A percentile compares a stretch with the other conserved stretches of the same genome.
Evolutionary conservation across 1,140 invertebrate species (phyloP).

Genomic region (Bursaphelenchus mucronatus): DNA sequence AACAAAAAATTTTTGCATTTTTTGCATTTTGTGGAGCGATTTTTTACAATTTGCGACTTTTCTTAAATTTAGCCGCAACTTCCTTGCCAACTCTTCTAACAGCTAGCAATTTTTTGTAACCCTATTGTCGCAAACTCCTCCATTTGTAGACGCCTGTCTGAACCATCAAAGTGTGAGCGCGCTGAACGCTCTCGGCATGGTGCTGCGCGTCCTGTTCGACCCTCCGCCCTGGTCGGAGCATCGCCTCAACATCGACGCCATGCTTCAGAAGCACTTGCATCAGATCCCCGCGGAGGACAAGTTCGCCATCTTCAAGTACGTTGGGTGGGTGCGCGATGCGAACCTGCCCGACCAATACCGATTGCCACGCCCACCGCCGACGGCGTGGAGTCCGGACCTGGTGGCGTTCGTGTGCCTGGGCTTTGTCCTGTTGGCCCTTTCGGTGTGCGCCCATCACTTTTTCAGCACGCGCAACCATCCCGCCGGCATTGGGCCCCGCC

Average conservation of each 20-base stretch:
- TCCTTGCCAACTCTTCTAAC: too few species aligned
- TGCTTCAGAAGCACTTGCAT: slow-evolving; percentile 39
- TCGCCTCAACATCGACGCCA: slow-evolving; percentile 27
- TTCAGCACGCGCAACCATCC: slow-evolving; percentile 16
- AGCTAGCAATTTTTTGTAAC: too few species aligned
- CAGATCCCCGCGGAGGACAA: slow-evolving; percentile 32
- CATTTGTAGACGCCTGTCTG: slow-evolving; percentile 23
- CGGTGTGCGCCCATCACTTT: slow-evolving; percentile 34
- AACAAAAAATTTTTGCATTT: too few species aligned
- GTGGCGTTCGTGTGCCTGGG: slow-evolving; percentile 34
- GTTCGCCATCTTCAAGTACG: slow-evolving; percentile 26
- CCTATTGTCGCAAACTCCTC: too few species aligned
- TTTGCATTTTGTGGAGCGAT: not conserved
- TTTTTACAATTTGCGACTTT: not conserved
- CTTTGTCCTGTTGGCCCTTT: slow-evolving; percentile 27
- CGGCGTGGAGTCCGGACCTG: slow-evolving; percentile 42
- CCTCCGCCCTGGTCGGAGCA: slow-evolving; percentile 40
- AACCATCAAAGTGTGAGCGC: slow-evolving; percentile 17
- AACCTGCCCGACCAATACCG: slow-evolving; percentile 26
- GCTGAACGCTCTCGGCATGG: slow-evolving; percentile 6
- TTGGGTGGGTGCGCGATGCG: slow-evolving; percentile 45
- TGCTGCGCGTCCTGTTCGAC: slow-evolving; percentile 30
- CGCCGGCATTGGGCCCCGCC: not conserved
- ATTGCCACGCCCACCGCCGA: slow-evolving; percentile 35
- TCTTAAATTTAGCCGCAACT: too few species aligned